Percentiles rank a stretch among this genome's conserved stretches.
These are phyloP conservation scores for Ips nitidus DNA, from an alignment of 1,140 invertebrate species.

Conservation along the genomic window DNA sequence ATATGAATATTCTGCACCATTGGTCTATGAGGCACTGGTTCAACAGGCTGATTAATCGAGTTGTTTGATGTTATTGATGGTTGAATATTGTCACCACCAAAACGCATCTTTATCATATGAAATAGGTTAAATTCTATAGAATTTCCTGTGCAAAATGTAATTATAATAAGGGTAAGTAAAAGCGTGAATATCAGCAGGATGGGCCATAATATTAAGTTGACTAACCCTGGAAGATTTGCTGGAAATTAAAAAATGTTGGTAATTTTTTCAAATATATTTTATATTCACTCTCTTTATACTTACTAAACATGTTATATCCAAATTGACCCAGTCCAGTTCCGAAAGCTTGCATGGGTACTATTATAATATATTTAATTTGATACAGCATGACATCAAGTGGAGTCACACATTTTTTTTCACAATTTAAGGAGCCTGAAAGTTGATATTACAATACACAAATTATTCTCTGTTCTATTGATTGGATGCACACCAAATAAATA, in stretches of 20 bases:
- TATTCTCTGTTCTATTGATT: neutral
- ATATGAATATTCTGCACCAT: too few relatives aligned
- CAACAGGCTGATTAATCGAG: too few relatives aligned
- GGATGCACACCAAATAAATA: conserved; percentile 29
- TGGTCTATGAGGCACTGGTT: too few relatives aligned
- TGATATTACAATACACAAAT: neutral
- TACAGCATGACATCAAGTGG: conserved; percentile 32
- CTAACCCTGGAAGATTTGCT: conserved; percentile 30
- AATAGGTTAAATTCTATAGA: conserved; percentile 32
- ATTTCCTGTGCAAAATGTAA: conserved; percentile 9
- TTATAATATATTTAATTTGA: conserved; percentile 35
- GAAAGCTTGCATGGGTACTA: conserved; percentile 29
- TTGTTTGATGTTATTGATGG: too few relatives aligned
- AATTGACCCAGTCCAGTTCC: conserved; percentile 37
- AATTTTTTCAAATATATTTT: conserved; percentile 6
- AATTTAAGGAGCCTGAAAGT: conserved; percentile 14
- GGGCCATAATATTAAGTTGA: conserved; percentile 34
- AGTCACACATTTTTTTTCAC: conserved; percentile 32
- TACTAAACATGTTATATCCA: conserved; percentile 35
- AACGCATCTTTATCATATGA: too few relatives aligned
- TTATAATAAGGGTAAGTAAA: conserved; percentile 13
- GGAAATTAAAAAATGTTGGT: conserved; percentile 15
- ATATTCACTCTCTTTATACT: conserved; percentile 16
- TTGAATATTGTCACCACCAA: too few relatives aligned
- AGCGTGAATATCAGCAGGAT: conserved; percentile 31